These are phyloP conservation scores for Lutjanus erythropterus DNA, from an alignment of 2,113 vertebrate species.

Conservation along the genomic window DNA sequence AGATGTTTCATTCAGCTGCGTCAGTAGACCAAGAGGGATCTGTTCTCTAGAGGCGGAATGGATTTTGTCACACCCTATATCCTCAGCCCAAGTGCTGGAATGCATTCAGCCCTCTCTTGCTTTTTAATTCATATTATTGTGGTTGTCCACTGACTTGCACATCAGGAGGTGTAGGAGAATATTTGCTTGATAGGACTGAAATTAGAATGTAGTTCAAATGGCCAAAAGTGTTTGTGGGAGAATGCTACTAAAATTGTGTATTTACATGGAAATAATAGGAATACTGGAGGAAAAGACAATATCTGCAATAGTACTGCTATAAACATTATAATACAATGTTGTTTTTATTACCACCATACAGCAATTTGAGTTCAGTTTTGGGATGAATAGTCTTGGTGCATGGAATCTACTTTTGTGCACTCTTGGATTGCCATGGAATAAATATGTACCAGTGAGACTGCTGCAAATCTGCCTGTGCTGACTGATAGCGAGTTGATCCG, in stretches of 20 bases:
- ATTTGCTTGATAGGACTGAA: neutral
- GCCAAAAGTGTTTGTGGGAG: neutral
- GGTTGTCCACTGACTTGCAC: neutral
- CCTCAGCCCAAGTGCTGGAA: neutral
- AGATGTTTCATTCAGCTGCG: constrained; percentile 5
- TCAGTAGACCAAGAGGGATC: neutral
- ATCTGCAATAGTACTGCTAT: neutral
- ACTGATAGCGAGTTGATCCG: constrained; percentile 73
- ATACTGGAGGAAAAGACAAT: neutral
- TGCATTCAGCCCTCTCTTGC: neutral
- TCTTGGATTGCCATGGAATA: constrained; percentile 36
- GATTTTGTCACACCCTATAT: neutral
- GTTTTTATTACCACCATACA: neutral
- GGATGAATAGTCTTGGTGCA: constrained; percentile 18
- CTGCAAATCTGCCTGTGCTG: constrained; percentile 65
- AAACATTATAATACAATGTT: neutral
- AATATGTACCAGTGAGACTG: constrained; percentile 49
- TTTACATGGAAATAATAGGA: neutral
- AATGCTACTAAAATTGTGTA: neutral
- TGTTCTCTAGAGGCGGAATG: neutral
- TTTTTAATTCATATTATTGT: neutral
- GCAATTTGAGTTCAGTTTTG: constrained; percentile 22
- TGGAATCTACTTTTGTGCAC: constrained; percentile 36
- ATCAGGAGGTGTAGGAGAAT: neutral
- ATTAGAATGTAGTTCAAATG: neutral